phyloP scores from a whole-genome alignment of 2,888 invertebrate species.

The Bimastos eiseni region DNA sequence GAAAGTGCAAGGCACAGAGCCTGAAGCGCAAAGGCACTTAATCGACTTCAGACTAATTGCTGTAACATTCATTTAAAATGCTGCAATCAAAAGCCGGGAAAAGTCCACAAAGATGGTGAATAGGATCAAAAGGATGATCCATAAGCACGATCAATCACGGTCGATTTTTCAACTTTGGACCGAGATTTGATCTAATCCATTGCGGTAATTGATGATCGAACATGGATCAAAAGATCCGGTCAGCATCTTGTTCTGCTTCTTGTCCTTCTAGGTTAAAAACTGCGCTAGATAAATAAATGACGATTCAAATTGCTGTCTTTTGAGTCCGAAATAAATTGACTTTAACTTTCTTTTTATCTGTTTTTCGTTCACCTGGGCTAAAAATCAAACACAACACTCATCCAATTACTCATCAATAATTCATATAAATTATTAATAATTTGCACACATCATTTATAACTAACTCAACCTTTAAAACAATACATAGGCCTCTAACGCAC shows the following conservation, averaged over 20 bases:
- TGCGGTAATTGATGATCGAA: neutral
- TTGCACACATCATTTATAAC: neutral
- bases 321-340: conserved; percentile 4
- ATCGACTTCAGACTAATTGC: neutral
- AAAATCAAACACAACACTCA: neutral
- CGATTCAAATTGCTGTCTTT: conserved; percentile 8
- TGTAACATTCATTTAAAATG: neutral
- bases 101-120: neutral
- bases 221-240: neutral
- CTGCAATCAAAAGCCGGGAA: neutral
- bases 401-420: neutral
- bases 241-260: neutral
- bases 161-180: neutral
- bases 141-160: neutral
- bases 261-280: neutral
- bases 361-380: neutral
- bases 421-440: neutral
- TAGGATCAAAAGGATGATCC: neutral
- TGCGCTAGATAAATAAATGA: neutral
- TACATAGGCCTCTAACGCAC: neutral
- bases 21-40: neutral
- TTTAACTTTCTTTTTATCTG: neutral
- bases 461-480: neutral
- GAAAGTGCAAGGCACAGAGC: neutral
- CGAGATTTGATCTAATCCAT: neutral